Evolutionary conservation across 2,888 invertebrate genomes (phyloP), one percentile per base, ranked within the genome.

Genomic region (Apotomis capreana): DNA sequence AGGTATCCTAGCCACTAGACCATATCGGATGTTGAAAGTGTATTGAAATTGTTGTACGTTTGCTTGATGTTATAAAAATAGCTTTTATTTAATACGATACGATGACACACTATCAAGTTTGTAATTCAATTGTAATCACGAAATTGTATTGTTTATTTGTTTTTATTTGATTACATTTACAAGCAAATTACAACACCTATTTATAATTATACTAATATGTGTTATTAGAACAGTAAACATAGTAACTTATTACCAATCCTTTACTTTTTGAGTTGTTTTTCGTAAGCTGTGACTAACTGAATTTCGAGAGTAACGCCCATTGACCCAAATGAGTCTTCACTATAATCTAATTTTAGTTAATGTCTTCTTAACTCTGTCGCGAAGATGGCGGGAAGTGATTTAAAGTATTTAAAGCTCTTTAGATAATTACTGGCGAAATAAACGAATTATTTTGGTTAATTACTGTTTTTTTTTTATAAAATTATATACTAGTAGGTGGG

Each of bases 1-100:
- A 88, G 87, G 84, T 87, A 88, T 89, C 89, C 89, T 89, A 89
- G 85, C 90, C 89, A 90, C 89, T 90, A 91, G 90, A 90, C 89
- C 87, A 89, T 90, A 91, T 85, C 86, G 88, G 87, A 88, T 68
- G 1, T 5, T 67, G 12, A 0, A 26, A 26, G 26, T 26, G 2
- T 26, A 2, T 26, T 26, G 26, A 26, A 26, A 26, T 26, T 0
- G 26, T 26, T 26, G 26, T 26, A 1, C 26, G 1, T 26, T 26
- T 26, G 26, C 26, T 26, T 26, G 26, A 26, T 26, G 2, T 26
- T 2, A 26, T 1, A 26, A 26, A 26, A 26, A 26, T 26, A 26
- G 26, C 26, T 26, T 26, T 26, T 26, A 26, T 26, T 26, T 26
- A 26, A 26, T 26, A 26, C 26, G 26, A 26, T 26, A 26, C 26